A percentile compares a stretch with the other conserved stretches of the same genome.
phyloP scores from a whole-genome alignment of 30 jellyfish, hydroid and myxozoan genomes.

The Rhopilema esculentum region DNA sequence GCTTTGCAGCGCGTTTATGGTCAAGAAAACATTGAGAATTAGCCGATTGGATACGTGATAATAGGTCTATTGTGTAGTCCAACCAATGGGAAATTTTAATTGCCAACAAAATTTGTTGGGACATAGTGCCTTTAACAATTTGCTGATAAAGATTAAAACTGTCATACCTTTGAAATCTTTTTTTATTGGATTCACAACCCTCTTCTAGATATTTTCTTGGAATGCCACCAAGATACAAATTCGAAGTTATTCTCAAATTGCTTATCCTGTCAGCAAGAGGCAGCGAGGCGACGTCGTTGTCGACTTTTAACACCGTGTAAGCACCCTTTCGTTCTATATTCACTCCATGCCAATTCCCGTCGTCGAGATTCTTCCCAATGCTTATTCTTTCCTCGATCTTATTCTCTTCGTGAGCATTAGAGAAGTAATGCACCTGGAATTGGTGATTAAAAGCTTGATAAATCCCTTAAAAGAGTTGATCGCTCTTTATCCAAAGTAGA shows the following conservation, averaged over 20 bases:
- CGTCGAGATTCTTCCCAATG: conserved; percentile 39
- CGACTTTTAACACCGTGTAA: conserved; percentile 31
- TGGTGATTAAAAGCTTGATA: no score
- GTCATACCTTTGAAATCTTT: conserved; percentile 48
- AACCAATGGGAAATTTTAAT: no score
- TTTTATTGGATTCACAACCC: conserved; percentile 14
- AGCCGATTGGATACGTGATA: no score
- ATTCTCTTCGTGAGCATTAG: conserved; percentile 54
- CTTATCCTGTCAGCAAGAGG: conserved; percentile 36
- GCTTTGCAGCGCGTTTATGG: no score
- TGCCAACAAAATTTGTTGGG: no score
- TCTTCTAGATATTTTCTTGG: conserved; percentile 32
- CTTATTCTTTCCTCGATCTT: conserved; percentile 44
- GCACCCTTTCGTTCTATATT: conserved; percentile 48
- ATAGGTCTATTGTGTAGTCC: no score
- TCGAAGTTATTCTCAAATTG: conserved; percentile 35
- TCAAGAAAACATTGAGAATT: no score
- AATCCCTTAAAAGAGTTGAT: no score
- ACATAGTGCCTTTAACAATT: no score
- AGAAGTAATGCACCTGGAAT: conserved; percentile 54
- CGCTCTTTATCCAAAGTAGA: no score
- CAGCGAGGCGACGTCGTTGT: conserved; percentile 26
- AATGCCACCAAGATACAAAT: conserved; percentile 62
- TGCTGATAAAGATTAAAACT: no score
- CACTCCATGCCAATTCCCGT: conserved; percentile 66